phyloP scores from a whole-genome alignment of 2,113 vertebrate species.

The Morone saxatilis region DNA sequence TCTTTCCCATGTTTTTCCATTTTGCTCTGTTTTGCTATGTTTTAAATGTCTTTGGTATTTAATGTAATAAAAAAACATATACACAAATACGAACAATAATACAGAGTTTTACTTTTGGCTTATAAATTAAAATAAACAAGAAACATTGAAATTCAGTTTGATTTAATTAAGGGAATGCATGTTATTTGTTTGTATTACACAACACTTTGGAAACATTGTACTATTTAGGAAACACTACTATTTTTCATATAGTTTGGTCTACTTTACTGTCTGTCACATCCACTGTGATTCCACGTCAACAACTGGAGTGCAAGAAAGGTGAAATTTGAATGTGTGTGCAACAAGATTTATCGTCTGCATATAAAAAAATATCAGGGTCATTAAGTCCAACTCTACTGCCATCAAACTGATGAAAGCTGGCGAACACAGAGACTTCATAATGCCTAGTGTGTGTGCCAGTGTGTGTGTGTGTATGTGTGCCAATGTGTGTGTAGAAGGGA shows the following conservation, averaged over 20 bases:
- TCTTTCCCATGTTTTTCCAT: fast-evolving
- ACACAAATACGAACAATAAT: not conserved
- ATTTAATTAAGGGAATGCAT: not conserved
- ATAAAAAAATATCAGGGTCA: conserved; percentile 81
- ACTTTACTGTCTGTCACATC: conserved; percentile 21
- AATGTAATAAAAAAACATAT: no score
- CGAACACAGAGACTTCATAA: conserved; percentile 77
- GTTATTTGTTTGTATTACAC: not conserved
- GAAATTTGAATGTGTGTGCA: conserved; percentile 76
- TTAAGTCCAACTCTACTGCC: conserved; percentile 83
- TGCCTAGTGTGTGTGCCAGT: conserved; percentile 49
- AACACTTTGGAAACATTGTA: not conserved
- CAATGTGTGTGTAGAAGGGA: conserved; percentile 56
- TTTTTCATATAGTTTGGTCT: not conserved
- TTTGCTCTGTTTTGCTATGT: not conserved
- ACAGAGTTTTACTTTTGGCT: not conserved
- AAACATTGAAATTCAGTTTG: not conserved
- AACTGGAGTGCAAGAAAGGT: conserved; percentile 74
- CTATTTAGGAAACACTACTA: no score
- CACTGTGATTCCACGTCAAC: conserved; percentile 54
- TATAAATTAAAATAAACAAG: not conserved
- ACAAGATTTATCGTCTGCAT: conserved; percentile 82
- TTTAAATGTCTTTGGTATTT: not conserved
- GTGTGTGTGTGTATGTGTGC: conserved; percentile 25
- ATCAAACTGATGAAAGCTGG: conserved; percentile 83